Conservation (phyloP, 2,888 invertebrate genomes). For the Frankliniella intonsa region DNA sequence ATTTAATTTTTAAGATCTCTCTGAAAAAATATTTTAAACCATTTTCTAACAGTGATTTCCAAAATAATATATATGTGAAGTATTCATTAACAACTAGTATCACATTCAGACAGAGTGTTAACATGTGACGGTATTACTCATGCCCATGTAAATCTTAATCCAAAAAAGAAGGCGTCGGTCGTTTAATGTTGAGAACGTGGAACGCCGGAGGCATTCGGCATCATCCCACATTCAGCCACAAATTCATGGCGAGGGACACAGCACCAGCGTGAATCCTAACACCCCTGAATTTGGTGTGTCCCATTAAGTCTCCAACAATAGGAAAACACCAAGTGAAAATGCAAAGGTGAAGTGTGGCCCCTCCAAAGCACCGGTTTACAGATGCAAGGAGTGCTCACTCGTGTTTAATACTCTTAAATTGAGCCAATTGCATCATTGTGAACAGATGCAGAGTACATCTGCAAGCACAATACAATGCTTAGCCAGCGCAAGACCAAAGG, state of each 20-base stretch:
- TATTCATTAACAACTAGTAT: too few species aligned
- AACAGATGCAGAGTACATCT: constrained; percentile 44
- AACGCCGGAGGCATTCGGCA: too few species aligned
- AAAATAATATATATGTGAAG: too few species aligned
- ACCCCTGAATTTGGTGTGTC: background rate
- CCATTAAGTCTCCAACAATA: background rate
- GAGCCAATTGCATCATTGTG: constrained; percentile 53
- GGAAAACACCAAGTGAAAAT: background rate
- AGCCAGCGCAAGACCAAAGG: too few species aligned
- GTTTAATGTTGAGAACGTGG: too few species aligned
- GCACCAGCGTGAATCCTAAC: background rate
- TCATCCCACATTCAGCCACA: background rate
- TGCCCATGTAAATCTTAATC: too few species aligned
- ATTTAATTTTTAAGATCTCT: too few species aligned
- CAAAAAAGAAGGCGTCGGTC: too few species aligned
- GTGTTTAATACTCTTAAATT: constrained; percentile 59
- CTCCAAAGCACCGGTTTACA: constrained; percentile 46
- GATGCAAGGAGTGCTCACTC: constrained; percentile 57
- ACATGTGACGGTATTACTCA: too few species aligned
- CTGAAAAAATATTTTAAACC: too few species aligned
- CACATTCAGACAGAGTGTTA: too few species aligned
- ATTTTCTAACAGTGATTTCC: too few species aligned
- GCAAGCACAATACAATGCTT: background rate
- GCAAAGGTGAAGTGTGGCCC: background rate
- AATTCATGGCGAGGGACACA: background rate